Conservation (phyloP, 2,888 invertebrate genomes). For the Tenthredo mesomela region DNA sequence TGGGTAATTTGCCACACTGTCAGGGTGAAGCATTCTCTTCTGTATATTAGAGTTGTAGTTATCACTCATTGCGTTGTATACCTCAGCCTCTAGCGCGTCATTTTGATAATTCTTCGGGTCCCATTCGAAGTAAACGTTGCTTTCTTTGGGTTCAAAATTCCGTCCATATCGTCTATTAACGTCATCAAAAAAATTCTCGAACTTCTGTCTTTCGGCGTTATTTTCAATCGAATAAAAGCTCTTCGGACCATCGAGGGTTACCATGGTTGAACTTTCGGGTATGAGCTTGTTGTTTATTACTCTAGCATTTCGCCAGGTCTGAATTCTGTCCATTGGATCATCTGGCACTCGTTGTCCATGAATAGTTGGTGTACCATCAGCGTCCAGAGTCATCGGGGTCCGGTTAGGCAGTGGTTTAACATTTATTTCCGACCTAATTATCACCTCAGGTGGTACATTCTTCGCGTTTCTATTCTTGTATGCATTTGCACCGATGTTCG, state of each 20-base stretch:
- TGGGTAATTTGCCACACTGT: conserved; percentile 81
- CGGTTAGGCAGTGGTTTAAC: conserved; percentile 81
- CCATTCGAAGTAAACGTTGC: conserved; percentile 73
- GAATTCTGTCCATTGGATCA: conserved; percentile 87
- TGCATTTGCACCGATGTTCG: conserved; percentile 73
- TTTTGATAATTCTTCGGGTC: conserved; percentile 70
- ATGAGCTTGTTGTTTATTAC: conserved; percentile 91
- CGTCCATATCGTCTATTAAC: conserved; percentile 73
- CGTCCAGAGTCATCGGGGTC: conserved; percentile 83
- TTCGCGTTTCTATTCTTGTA: conserved; percentile 78
- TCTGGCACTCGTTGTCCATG: conserved; percentile 92
- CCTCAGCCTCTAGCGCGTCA: conserved; percentile 70
- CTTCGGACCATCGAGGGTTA: conserved; percentile 81
- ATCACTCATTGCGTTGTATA: conserved; percentile 70
- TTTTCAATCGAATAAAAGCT: conserved; percentile 58
- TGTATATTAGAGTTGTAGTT: conserved; percentile 82
- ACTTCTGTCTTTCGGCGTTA: conserved; percentile 62
- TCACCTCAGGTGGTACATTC: conserved; percentile 85
- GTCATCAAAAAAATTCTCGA: conserved; percentile 72
- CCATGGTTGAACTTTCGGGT: conserved; percentile 85
- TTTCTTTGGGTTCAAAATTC: conserved; percentile 66
- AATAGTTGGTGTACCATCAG: conserved; percentile 89
- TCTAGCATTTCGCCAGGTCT: conserved; percentile 93
- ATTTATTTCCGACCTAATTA: conserved; percentile 83
- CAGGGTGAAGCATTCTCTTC: conserved; percentile 86